phyloP scores from a whole-genome alignment of 2,113 vertebrate genomes.

The Proterorhinus semilunaris region DNA sequence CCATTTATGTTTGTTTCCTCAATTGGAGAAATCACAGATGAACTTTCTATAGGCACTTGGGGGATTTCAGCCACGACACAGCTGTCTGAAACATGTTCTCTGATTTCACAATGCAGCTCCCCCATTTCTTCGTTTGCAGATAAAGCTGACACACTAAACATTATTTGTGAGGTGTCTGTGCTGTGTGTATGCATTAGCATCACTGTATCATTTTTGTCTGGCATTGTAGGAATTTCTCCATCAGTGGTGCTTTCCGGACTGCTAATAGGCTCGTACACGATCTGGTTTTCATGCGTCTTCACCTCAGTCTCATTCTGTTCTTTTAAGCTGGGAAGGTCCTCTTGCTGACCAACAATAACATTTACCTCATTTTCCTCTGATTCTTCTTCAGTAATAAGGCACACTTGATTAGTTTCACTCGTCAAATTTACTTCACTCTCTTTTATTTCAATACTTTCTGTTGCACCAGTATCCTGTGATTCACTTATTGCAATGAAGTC shows the following conservation, averaged over 20 bases:
- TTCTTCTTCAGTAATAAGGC: slow-evolving; percentile 27
- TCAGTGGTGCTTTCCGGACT: slow-evolving; percentile 65
- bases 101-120: not conserved
- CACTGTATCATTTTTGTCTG: slow-evolving; percentile 26
- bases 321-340: slow-evolving; percentile 34
- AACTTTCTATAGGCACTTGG: slow-evolving; percentile 1
- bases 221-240: slow-evolving; percentile 22
- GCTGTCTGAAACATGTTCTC: slow-evolving; percentile 24
- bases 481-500: slow-evolving; percentile 27
- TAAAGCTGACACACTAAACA: not conserved
- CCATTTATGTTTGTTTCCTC: not conserved
- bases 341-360: slow-evolving; percentile 44
- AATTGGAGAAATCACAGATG: not conserved
- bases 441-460: slow-evolving; percentile 6
- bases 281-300: slow-evolving; percentile 43
- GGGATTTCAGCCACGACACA: slow-evolving; percentile 37
- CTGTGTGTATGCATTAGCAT: slow-evolving; percentile 43
- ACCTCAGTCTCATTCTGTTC: slow-evolving; percentile 40
- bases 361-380: slow-evolving; percentile 31
- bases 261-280: slow-evolving; percentile 70
- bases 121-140: slow-evolving; percentile 18
- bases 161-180: slow-evolving; percentile 20
- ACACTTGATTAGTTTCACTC: slow-evolving; percentile 12
- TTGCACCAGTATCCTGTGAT: slow-evolving; percentile 28
- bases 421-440: slow-evolving; percentile 20